Base-by-base conservation (phyloP, 1,140 invertebrate genomes). In the Bathynomus jamesi region DNA sequence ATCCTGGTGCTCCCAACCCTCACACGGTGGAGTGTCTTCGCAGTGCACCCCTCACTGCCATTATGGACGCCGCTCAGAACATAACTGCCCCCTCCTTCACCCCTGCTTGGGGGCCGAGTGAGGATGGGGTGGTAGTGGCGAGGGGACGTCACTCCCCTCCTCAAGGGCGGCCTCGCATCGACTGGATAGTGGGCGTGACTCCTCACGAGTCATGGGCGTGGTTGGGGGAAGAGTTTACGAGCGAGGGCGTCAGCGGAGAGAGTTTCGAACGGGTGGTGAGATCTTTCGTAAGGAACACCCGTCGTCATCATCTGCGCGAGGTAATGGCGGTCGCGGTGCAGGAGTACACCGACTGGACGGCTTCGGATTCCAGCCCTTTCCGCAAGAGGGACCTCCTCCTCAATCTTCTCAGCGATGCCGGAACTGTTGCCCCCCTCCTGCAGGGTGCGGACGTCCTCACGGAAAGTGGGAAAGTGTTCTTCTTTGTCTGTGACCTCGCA, bases 51-150 rank as follows among this genome's bases (percentile, higher is more conserved):
- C 83, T 94, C 8, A 86, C 90, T 64, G 89, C 92, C 67, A 83
- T 97, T 2, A 88, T 94, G 79, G 83, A 86, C 2, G 83, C 70
- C 63, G 78, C 71, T 21, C 87, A 90, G 11, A 90, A 93, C 77
- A 89, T 95, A 69, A 86, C 86, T 69, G 87, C 91, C 1, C 92
- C 93, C 0, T 91, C 91, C 29, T 94, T 93, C 81, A 83, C 93
- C 17, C 90, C 89, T 67, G 89, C 90, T 8, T 94, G 94, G 78
- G 92, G 91, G 0, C 92, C 89, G 21, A 92, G 90, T 71, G 89
- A 93, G 1, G 91, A 96, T 78, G 91, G 91, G 4, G 90, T 94
- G 4, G 91, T 94, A 2, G 91, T 94, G 11, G 71, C 75, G 0
- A 46, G 62, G 2, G 66, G 30, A 17, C 25, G 69, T 10, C 60